Evolutionary conservation across 2,113 vertebrate species (phyloP).

Genomic region (Bucco capensis): DNA sequence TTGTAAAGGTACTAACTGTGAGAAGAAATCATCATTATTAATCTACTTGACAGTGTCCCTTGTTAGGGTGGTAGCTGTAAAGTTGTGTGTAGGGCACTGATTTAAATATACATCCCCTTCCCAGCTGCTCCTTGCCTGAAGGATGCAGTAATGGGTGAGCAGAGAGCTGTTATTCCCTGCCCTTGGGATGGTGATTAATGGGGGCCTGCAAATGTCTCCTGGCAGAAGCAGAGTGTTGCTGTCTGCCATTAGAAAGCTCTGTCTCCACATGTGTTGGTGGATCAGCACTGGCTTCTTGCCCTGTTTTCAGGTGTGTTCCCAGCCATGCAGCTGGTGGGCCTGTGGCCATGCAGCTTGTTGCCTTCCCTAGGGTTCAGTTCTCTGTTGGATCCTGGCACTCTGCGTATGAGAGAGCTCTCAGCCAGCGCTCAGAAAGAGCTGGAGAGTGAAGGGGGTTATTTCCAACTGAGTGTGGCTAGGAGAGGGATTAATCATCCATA

Average conservation of each 20-base stretch:
- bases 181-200: not conserved
- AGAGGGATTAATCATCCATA: not conserved
- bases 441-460: not conserved
- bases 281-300: not conserved
- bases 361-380: not conserved
- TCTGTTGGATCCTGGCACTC: accelerated
- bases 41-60: not conserved
- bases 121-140: not conserved
- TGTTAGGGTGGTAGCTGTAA: not conserved
- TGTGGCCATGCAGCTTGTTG: not conserved
- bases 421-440: not conserved
- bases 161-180: constrained; percentile 2
- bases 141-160: not conserved
- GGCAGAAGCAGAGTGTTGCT: not conserved
- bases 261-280: accelerated
- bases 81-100: not conserved
- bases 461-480: not conserved
- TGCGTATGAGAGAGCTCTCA: not conserved
- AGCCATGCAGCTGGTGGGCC: not conserved
- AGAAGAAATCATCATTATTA: not conserved
- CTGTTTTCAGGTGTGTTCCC: not conserved
- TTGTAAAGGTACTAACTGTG: not conserved
- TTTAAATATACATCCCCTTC: not conserved
- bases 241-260: not conserved
- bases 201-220: not conserved